Conservation (phyloP, 2,888 invertebrate species). For the Agapetus fuscipes region DNA sequence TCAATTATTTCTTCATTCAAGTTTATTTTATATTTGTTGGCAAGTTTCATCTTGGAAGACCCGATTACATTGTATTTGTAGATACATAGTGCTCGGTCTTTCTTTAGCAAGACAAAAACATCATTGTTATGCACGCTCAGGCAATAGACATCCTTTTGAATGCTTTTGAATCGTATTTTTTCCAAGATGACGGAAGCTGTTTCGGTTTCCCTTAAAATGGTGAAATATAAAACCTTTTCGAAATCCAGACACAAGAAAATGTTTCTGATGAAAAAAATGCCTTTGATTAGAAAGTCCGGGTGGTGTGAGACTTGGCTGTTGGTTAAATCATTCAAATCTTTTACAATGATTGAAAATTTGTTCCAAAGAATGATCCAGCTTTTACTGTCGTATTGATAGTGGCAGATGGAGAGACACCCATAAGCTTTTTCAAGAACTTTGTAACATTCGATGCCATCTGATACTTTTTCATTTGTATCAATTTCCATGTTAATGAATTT, state of each 20-base stretch:
- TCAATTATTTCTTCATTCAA: not conserved
- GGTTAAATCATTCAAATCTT: constrained; percentile 2
- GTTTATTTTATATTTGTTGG: constrained; percentile 5
- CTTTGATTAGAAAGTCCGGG: constrained; percentile 5
- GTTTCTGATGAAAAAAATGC: constrained; percentile 8
- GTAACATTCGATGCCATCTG: not conserved
- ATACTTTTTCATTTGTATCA: not conserved
- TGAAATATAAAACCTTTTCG: constrained; percentile 7
- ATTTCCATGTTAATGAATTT: no score
- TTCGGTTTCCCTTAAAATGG: constrained; percentile 5
- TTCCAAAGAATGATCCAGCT: constrained; percentile 12
- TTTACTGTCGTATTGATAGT: not conserved
- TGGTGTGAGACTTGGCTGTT: constrained; percentile 4
- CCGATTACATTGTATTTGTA: constrained; percentile 9
- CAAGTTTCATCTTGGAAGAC: constrained; percentile 13
- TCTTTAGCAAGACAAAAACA: constrained; percentile 8
- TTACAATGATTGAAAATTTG: constrained; percentile 9
- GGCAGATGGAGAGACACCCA: not conserved
- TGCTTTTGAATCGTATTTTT: constrained; percentile 9
- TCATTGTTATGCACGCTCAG: constrained; percentile 1
- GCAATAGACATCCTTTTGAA: constrained; percentile 6
- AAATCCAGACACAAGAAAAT: constrained; percentile 14
- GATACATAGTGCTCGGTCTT: constrained; percentile 1
- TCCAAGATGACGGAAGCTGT: constrained; percentile 6
- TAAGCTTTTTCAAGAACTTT: constrained; percentile 5